Evolutionary conservation across 2,888 invertebrate genomes (phyloP), one percentile per base, ranked within the genome.

Genomic region (Drosophila birchii): DNA sequence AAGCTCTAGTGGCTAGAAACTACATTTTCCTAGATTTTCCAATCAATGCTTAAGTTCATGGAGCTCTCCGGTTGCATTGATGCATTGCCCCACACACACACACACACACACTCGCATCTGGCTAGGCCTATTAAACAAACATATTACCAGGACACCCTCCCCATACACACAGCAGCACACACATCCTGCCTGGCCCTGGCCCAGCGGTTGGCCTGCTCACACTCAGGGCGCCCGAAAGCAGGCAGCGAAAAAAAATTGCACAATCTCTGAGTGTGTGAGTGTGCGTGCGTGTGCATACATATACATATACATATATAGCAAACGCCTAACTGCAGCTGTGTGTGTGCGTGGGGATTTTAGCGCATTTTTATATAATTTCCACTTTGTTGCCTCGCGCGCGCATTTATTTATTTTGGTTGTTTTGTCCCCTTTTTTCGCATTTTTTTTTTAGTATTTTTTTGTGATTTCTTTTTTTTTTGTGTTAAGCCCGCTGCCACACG

Each of bases 341-440:
- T 41, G 49, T 47, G 59, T 44, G 34, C 60, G 47, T 44, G 55
- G 45, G 55, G 75, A 81, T 87, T 88, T 87, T 89, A 89, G 88
- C 78, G 89, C 86, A 86, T 88, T 86, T 89, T 89, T 86, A 89
- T 86, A 88, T 86, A 85, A 86, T 88, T 81, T 88, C 76, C 86
- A 85, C 85, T 75, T 87, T 87, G 84, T 84, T 86, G 71, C 81
- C 73, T 51, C 81, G 70, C 69, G 55, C 62, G 59, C 64, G 78
- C 62, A 77, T 71, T 77, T 83, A 74, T 75, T 75, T 75, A 75
- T 81, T 87, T 87, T 89, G 71, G 89, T 84, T 89, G 78, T 86
- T 89, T 85, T 86, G 80, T 75, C 68, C 78, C 59, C 69, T 36
- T 75, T 78, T 80, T 76, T 58, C n/a, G 16, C 5, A 1, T 16